Conservation (phyloP, 2,797 vertebrate species). For the Cynopterus sphinx region DNA sequence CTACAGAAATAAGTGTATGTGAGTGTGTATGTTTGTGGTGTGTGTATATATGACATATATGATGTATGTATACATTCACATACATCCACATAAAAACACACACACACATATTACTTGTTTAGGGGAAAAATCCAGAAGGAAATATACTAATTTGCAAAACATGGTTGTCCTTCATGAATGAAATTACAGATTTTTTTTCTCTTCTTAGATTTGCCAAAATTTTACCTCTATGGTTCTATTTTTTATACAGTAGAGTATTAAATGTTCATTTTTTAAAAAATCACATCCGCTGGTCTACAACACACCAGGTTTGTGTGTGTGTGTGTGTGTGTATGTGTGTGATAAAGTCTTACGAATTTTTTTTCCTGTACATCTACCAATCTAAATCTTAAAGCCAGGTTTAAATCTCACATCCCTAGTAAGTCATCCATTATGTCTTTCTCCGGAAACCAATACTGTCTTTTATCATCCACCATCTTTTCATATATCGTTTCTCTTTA, state of each 20-base stretch:
- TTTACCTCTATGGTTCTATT: neutral
- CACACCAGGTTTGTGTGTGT: neutral
- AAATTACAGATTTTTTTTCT: neutral
- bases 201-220: neutral
- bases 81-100: neutral
- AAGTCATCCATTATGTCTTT: neutral
- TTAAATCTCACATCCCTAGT: neutral
- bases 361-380: neutral
- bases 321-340: neutral
- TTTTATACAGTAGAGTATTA: neutral
- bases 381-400: neutral
- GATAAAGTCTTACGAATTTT: neutral
- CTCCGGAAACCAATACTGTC: neutral
- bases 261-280: neutral
- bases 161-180: neutral
- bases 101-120: neutral
- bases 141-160: neutral
- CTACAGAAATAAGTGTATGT: neutral
- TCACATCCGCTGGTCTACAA: neutral
- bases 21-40: neutral
- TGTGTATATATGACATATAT: neutral
- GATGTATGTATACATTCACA: neutral
- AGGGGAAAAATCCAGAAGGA: neutral
- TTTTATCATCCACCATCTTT: neutral
- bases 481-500: neutral